phyloP scores from a whole-genome alignment of 2,113 vertebrate species.

The Dinomys branickii region DNA sequence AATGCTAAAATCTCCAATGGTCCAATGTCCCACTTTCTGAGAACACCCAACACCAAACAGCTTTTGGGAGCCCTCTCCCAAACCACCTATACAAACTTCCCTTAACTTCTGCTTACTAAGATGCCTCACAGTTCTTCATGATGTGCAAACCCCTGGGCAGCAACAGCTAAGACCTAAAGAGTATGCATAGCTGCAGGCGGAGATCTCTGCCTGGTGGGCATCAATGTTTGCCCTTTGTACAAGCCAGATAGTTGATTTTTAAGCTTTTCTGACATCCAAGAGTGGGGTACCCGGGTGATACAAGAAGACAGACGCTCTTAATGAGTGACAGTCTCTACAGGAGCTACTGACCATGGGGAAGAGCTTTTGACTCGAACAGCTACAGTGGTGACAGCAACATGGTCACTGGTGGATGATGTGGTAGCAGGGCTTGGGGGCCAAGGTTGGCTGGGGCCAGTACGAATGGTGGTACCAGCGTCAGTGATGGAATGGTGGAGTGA shows the following conservation, averaged over 20 bases:
- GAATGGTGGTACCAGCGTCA: not conserved
- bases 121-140: not conserved
- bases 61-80: not conserved
- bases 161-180: not conserved
- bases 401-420: not conserved
- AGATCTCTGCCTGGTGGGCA: not conserved
- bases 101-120: not conserved
- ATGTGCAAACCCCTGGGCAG: not conserved
- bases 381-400: not conserved
- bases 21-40: not conserved
- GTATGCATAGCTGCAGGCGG: not conserved
- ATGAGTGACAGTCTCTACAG: not conserved
- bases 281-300: not conserved
- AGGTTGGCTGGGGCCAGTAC: not conserved
- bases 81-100: not conserved
- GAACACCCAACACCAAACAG: not conserved
- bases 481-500: not conserved
- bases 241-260: not conserved
- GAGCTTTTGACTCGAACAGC: too few relatives aligned
- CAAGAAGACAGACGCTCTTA: not conserved
- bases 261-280: not conserved
- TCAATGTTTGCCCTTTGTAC: not conserved
- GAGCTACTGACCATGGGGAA: not conserved
- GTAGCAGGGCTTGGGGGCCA: not conserved
- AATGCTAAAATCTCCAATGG: not conserved